Conservation (phyloP, 1,140 invertebrate genomes). For the Bradysia coprophila region DNA sequence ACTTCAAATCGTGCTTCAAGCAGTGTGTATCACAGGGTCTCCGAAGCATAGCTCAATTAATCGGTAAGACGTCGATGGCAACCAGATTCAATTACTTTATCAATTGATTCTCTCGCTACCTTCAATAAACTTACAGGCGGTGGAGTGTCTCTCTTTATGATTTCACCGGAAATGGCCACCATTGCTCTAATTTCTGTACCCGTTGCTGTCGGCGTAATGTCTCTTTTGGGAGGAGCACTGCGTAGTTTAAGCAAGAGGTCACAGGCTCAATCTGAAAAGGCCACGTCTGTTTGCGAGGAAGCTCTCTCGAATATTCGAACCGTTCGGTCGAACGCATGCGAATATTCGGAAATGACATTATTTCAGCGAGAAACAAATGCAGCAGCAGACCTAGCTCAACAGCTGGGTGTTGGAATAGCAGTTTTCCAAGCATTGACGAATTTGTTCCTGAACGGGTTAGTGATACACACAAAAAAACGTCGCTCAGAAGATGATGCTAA, state of each 20-base stretch:
- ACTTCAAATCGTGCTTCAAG: constrained; percentile 94
- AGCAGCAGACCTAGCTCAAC: constrained; percentile 49
- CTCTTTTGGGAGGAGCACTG: constrained; percentile 16
- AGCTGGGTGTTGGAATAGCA: constrained; percentile 78
- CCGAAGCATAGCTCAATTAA: constrained; percentile 61
- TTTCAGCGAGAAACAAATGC: constrained; percentile 56
- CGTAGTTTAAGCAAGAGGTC: constrained; percentile 53
- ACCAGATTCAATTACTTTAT: no score
- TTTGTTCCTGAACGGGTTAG: constrained; percentile 55
- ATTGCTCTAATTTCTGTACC: constrained; percentile 69
- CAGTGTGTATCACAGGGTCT: constrained; percentile 76
- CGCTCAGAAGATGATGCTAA: no score
- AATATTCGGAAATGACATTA: constrained; percentile 59
- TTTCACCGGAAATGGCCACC: constrained; percentile 76
- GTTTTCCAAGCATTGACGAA: constrained; percentile 72
- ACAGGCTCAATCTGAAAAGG: constrained; percentile 64
- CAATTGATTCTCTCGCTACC: no score
- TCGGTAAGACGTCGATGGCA: no score
- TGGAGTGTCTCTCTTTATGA: constrained; percentile 25
- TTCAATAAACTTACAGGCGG: constrained; percentile 10
- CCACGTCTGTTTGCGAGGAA: constrained; percentile 79
- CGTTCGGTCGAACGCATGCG: constrained; percentile 81
- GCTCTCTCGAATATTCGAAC: constrained; percentile 83
- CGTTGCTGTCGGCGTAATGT: constrained; percentile 39
- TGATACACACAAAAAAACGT: no score